phyloP scores from a whole-genome alignment of 2,888 invertebrate species.

The Apamea anceps region DNA sequence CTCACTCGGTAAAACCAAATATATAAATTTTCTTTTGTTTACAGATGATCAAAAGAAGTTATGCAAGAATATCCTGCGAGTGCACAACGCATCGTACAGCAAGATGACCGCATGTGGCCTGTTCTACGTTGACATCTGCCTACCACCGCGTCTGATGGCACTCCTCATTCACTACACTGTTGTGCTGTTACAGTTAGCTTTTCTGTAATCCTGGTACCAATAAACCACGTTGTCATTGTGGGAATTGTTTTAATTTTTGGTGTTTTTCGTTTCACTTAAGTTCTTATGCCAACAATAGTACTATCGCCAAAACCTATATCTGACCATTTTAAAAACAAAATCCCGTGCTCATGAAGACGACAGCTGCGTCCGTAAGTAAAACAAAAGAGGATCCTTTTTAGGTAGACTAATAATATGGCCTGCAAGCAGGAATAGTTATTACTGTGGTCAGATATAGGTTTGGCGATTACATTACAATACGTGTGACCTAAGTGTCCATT shows the following conservation, averaged over 20 bases:
- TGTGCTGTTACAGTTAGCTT: slow-evolving; percentile 13
- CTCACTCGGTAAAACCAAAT: not conserved
- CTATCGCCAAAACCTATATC: no score
- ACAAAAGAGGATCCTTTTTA: no score
- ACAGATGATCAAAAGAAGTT: slow-evolving; percentile 15
- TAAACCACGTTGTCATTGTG: not conserved
- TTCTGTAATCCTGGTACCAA: slow-evolving; percentile 16
- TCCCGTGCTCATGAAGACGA: no score
- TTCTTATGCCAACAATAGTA: no score
- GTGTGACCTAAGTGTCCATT: no score
- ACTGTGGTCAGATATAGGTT: no score
- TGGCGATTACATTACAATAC: no score
- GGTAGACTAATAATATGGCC: no score
- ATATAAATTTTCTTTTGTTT: not conserved
- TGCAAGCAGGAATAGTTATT: no score
- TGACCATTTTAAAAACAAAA: no score
- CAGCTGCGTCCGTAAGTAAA: no score
- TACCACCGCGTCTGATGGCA: slow-evolving; percentile 3
- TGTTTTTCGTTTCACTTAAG: no score
- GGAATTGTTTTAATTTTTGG: not conserved
- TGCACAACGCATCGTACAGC: slow-evolving; percentile 16
- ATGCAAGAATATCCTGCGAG: slow-evolving; percentile 23
- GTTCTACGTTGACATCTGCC: slow-evolving; percentile 29
- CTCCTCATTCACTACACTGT: slow-evolving; percentile 31
- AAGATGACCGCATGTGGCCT: slow-evolving; percentile 27